Evolutionary conservation across 1,140 invertebrate species (phyloP), one percentile per base, ranked within the genome.

Genomic region (Chrysopa pallens): DNA sequence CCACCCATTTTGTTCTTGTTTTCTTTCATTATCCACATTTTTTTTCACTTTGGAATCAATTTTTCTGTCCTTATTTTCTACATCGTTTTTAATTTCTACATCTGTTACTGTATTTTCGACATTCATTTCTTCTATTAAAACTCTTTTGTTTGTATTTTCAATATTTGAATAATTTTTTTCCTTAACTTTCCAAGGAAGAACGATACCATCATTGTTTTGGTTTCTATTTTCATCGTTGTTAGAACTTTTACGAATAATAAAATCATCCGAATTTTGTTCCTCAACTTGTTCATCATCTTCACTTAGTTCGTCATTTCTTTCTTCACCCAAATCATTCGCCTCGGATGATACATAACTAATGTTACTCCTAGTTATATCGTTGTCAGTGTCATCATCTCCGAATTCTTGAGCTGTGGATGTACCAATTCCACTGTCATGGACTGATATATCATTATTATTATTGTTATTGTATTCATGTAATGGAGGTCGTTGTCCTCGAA

Each of bases 391-490:
- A 29, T 37, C 8, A 4, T 42, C 23, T 27, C 35, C 23, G 12
- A 36, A 6, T 35, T 27, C 29, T 29, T 9, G 23, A 14, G 8
- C 11, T 8, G 15, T 12, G 40, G 9, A 35, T 12, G 6, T 6
- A 35, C 12, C 12, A 12, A 35, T 9, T 11, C 12, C 12, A 6
- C 8, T 12, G 31, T 12, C 12, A 35, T 9, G 12, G 6, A 11
- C 12, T 35, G 8, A 35, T 35, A 11, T 9, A 6, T 35, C 12
- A 35, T 11, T 35, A 35, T 11, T 38, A 4, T 38, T 38, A 38
- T 17, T 38, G 5, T 38, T 8, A 27, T 29, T 41, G 12, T 31
- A 31, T 27, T 31, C 40, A 51, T 57, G 70, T 73, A 68, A 23
- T 23, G 17, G 17, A 23, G 5, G 2, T 23, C 5, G 17, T 23